Percentiles rank a stretch among this genome's conserved stretches.
Evolutionary conservation across 2,797 vertebrate species (phyloP).

Genomic region (Erithacus rubecula): DNA sequence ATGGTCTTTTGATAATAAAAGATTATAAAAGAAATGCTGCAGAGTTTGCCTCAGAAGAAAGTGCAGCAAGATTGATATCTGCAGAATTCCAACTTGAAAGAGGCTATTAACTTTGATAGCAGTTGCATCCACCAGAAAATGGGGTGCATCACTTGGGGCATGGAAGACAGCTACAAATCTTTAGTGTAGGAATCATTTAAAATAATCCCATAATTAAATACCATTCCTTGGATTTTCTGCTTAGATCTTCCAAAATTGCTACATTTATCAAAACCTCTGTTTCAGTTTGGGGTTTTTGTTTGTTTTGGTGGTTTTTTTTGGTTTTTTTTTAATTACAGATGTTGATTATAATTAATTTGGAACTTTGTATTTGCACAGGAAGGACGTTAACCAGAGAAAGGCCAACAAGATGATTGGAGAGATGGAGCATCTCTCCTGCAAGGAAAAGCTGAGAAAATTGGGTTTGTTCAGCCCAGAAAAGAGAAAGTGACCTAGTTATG

Average conservation of each 20-base stretch:
- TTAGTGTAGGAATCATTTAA: background rate
- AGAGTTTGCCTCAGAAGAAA: background rate
- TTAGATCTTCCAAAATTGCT: background rate
- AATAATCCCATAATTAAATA: background rate
- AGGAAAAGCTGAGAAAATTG: background rate
- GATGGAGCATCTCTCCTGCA: background rate
- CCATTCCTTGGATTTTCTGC: background rate
- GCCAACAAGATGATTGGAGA: background rate
- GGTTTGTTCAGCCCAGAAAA: background rate
- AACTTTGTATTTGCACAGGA: background rate
- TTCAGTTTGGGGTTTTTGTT: background rate
- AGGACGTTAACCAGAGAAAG: background rate
- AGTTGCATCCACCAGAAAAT: background rate
- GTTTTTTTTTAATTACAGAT: background rate
- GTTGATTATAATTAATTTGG: background rate
- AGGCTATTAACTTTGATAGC: background rate
- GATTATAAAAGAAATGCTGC: background rate
- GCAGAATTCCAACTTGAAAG: background rate
- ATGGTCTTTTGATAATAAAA: background rate
- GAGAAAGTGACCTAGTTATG: background rate
- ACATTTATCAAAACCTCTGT: background rate
- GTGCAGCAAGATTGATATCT: background rate
- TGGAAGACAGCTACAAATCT: background rate
- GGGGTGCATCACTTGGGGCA: background rate
- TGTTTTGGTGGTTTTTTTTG: too few relatives aligned